Base-by-base conservation (phyloP, 2,113 vertebrate genomes). In the Sclerurus mexicanus region DNA sequence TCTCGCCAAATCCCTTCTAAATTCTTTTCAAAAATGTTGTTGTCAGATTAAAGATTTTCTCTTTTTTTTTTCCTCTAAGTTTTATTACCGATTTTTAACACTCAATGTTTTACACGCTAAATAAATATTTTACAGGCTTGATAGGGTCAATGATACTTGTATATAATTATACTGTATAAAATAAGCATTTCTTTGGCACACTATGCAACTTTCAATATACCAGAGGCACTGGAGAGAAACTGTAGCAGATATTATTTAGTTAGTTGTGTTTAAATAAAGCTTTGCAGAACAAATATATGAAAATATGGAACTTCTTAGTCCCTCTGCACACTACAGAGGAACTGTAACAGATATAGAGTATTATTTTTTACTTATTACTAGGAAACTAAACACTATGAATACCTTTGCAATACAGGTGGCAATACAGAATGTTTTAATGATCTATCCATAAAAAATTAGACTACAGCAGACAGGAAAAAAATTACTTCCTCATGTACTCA, bases 91-190 rank as follows among this genome's bases (percentile, higher is more conserved):
- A 31, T 78, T 94, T 87, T 78, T 76, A 87, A 75, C 14, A 44
- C 3, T 59, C 47, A 13, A 3, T 30, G 53, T 56, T 91, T 94
- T 58, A 89, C 25, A 53, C 50, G n/a, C 12, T 82, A 22, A 79
- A 67, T 89, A 85, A 96, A 94, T 89, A 87, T 89, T 94, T 91
- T 79, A 87, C n/a, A 73, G 40, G 11, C 76, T 81, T 79, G 49
- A 81, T 31, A 56, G 27, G 50, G 42, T 69, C 74, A 93, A 18
- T 3, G 14, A 79, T 53, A 69, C 85, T 92, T 76, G 8, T 58
- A 27, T 58, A 62, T 72, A 89, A 95, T 53, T 91, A 68, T 30
- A 60, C 47, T 56, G 53, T 42, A 55, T 24, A 35, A 85, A 71
- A 94, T 92, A 78, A 40, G 31, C 52, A 33, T 50, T 82, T 89